Percentiles rank a stretch among this genome's conserved stretches.
Conservation (phyloP, 1,140 invertebrate species). For the Lepidurus couesii region DNA sequence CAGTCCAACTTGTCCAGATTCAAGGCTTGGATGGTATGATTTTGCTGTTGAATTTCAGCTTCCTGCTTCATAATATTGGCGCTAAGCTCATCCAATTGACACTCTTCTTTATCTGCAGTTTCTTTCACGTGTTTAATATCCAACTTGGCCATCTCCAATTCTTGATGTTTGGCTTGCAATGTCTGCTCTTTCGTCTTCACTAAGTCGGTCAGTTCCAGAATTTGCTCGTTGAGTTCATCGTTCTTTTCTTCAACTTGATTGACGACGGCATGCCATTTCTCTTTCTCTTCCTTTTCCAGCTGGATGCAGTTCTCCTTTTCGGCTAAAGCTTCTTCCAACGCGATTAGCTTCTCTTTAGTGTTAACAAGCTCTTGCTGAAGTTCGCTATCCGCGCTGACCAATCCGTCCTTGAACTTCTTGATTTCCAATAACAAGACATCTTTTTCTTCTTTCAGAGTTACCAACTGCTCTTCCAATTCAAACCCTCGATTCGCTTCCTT, state of each 20-base stretch:
- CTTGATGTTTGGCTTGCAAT: conserved; percentile 40
- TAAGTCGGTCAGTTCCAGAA: conserved; percentile 41
- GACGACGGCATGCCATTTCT: conserved; percentile 34
- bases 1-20: neutral
- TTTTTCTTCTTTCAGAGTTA: conserved; percentile 35
- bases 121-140: conserved; percentile 38
- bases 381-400: conserved; percentile 20
- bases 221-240: conserved; percentile 44
- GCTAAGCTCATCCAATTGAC: conserved; percentile 20
- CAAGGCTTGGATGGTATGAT: neutral
- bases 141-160: conserved; percentile 41
- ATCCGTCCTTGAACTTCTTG: conserved; percentile 33
- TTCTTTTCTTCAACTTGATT: conserved; percentile 37
- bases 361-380: conserved; percentile 35
- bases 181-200: conserved; percentile 38
- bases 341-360: conserved; percentile 37
- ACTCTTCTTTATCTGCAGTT: conserved; percentile 33
- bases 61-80: conserved; percentile 31
- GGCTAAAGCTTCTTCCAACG: conserved; percentile 39
- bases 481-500: conserved; percentile 51
- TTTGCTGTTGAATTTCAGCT: conserved; percentile 19
- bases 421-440: conserved; percentile 35
- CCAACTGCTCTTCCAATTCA: conserved; percentile 48
- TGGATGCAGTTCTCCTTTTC: conserved; percentile 37
- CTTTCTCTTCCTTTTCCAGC: conserved; percentile 32